A percentile compares a stretch with the other conserved stretches of the same genome.
These are phyloP conservation scores for Drosophila persimilis DNA, from an alignment of 1,140 invertebrate species.

Conservation along the genomic window DNA sequence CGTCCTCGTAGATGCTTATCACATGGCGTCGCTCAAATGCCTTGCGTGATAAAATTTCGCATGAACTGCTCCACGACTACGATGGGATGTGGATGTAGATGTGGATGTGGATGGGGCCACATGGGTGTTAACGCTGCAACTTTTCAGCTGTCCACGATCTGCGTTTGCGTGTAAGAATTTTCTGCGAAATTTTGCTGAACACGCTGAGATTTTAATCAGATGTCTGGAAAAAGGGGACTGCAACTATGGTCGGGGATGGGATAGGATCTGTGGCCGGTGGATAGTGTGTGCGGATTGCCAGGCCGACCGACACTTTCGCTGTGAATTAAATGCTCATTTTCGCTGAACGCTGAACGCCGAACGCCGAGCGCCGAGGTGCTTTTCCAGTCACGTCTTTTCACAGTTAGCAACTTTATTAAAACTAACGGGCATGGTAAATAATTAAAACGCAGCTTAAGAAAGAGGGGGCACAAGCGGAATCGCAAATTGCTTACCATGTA, in stretches of 20 bases:
- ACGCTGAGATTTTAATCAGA: constrained; percentile 73
- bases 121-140: constrained; percentile 75
- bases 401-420: constrained; percentile 81
- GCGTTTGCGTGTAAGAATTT: constrained; percentile 74
- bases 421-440: constrained; percentile 76
- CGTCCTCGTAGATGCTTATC: constrained; percentile 60
- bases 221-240: constrained; percentile 40
- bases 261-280: constrained; percentile 2
- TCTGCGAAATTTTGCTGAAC: constrained; percentile 63
- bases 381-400: constrained; percentile 77
- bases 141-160: constrained; percentile 69
- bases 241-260: too few relatives aligned
- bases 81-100: constrained; percentile 16
- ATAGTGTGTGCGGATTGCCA: not conserved
- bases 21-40: constrained; percentile 53
- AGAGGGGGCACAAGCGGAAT: constrained; percentile 39
- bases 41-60: constrained; percentile 77
- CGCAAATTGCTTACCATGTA: constrained; percentile 74
- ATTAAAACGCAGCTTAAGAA: constrained; percentile 67
- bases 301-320: constrained; percentile 66
- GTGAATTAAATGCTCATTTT: constrained; percentile 74
- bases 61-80: constrained; percentile 49
- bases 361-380: constrained; percentile 3
- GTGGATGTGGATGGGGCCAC: constrained; percentile 1
- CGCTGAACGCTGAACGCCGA: constrained; percentile 4